Evolutionary conservation across 2,113 vertebrate genomes (phyloP).

Genomic region (Oplegnathus fasciatus): DNA sequence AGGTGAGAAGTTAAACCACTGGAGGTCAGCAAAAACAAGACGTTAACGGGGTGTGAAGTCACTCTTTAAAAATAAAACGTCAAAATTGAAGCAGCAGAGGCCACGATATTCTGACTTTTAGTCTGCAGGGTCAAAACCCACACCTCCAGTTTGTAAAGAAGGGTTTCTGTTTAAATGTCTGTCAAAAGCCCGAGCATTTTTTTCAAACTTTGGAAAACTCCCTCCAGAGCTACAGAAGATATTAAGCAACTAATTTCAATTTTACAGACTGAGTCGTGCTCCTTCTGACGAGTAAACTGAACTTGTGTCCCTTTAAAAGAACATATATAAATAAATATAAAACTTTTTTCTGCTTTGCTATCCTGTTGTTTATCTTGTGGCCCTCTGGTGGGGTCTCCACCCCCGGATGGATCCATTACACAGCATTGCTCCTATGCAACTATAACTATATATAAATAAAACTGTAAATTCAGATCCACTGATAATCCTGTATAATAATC

Average conservation of each 20-base stretch:
- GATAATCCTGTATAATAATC: conserved; percentile 2
- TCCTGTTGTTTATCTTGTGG: background rate
- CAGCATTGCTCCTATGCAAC: background rate
- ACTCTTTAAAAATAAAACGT: background rate
- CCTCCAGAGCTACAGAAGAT: background rate
- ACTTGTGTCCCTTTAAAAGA: background rate
- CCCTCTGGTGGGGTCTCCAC: no score
- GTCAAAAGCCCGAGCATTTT: no score
- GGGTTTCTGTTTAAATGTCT: background rate
- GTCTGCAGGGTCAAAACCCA: background rate
- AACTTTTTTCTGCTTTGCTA: background rate
- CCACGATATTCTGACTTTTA: background rate
- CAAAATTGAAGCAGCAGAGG: background rate
- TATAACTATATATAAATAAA: no score
- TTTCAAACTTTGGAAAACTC: background rate
- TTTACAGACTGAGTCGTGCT: background rate
- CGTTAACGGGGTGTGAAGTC: background rate
- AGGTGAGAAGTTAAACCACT: background rate
- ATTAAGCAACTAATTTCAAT: background rate
- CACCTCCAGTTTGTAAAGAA: background rate
- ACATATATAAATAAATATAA: background rate
- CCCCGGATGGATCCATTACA: background rate
- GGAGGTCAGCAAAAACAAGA: background rate
- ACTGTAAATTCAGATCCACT: background rate
- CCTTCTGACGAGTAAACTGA: background rate